Percentiles rank a stretch among this genome's conserved stretches.
Evolutionary conservation across 1,140 invertebrate genomes (phyloP).

Genomic region (Zaprionus tsacasi): DNA sequence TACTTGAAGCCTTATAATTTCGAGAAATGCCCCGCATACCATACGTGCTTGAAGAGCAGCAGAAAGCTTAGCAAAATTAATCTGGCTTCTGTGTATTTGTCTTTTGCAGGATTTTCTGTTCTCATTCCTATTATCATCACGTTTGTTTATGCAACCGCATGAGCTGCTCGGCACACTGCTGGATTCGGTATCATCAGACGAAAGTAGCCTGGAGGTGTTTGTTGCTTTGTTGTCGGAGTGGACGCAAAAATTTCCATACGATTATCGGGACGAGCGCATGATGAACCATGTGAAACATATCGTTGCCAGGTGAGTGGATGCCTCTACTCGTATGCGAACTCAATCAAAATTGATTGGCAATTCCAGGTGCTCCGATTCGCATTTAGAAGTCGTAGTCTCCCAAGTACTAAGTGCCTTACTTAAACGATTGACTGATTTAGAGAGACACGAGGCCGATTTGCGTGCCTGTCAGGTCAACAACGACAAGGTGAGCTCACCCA

Average conservation of each 20-base stretch:
- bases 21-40: background rate
- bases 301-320: slow-evolving; percentile 78
- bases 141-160: slow-evolving; percentile 82
- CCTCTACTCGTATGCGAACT: background rate
- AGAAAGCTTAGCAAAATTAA: slow-evolving; percentile 13
- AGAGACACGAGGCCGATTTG: slow-evolving; percentile 82
- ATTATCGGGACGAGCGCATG: slow-evolving; percentile 87
- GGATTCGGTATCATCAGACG: slow-evolving; percentile 76
- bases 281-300: slow-evolving; percentile 86
- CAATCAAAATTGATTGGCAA: background rate
- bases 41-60: background rate
- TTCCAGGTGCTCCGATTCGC: slow-evolving; percentile 80
- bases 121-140: slow-evolving; percentile 83
- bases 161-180: slow-evolving; percentile 81
- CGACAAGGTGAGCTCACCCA: slow-evolving; percentile 62
- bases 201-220: slow-evolving; percentile 77
- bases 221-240: slow-evolving; percentile 80
- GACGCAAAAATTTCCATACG: slow-evolving; percentile 87
- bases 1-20: background rate
- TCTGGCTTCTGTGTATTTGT: slow-evolving; percentile 27
- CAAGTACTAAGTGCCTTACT: slow-evolving; percentile 84
- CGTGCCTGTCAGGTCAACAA: slow-evolving; percentile 77
- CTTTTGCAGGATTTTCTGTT: slow-evolving; percentile 80
- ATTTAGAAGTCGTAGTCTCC: slow-evolving; percentile 79
- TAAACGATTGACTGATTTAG: slow-evolving; percentile 84